phyloP scores from a whole-genome alignment of 2,797 vertebrate genomes.

The Falco novaeseelandiae region DNA sequence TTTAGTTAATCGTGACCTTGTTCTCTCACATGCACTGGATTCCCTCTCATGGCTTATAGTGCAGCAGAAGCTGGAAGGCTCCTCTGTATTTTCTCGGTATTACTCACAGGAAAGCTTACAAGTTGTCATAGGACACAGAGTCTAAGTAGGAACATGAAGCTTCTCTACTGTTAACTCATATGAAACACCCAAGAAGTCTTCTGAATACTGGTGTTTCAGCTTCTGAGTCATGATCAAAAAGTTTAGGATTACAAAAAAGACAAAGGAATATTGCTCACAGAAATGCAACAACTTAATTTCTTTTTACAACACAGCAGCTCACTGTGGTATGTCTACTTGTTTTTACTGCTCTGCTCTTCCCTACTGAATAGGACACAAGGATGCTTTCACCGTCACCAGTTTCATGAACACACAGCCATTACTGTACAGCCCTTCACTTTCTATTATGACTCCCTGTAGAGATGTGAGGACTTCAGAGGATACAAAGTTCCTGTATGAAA shows the following conservation, averaged over 20 bases:
- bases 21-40: neutral
- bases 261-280: neutral
- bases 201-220: neutral
- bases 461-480: neutral
- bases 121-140: neutral
- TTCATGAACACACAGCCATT: neutral
- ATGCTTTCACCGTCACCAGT: neutral
- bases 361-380: neutral
- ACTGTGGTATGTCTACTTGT: no score
- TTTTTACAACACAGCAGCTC: neutral
- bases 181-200: neutral
- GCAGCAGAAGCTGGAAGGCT: neutral
- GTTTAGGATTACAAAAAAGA: neutral
- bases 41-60: accelerated
- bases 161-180: neutral
- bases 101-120: neutral
- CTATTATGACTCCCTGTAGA: neutral
- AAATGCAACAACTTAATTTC: neutral
- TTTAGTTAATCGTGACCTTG: neutral
- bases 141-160: neutral
- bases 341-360: neutral
- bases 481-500: neutral
- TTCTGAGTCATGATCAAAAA: neutral
- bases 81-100: neutral
- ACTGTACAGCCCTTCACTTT: neutral